Evolutionary conservation across 2,888 invertebrate species (phyloP), one percentile per base, ranked within the genome.

Genomic region (Chrysolina oricalcia): DNA sequence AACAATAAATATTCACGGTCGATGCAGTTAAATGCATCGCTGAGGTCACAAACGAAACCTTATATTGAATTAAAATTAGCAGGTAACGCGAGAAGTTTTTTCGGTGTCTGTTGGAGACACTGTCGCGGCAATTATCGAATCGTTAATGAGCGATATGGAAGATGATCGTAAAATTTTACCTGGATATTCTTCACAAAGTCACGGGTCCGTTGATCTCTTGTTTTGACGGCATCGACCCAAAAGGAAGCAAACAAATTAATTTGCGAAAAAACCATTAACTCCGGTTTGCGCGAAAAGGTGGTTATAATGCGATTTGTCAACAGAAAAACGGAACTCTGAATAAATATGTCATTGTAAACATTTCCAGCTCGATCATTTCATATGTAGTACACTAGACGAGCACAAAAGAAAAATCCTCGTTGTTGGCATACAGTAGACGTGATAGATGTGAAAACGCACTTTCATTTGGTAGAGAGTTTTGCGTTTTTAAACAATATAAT

Each of bases 171-270:
- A 27, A 53, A 40, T 35, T 68, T 63, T 73, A 68, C 73, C 73
- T 73, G 73, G 23, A 35, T 23, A 67, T 53, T n/a, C 46, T 68
- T 46, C 15, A 50, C 73, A 73, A 73, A 69, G 73, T 73, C 73
- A 63, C 17, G 21, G 53, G 73, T 73, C 50, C 73, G 40, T 65
- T 73, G 68, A 62, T 68, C 73, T 65, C 70, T 59, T 75, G 75
- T 75, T 75, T 72, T 75, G 75, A 75, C 72, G 73, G 46, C 71
- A 62, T 70, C 67, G 63, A 73, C 70, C 75, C 67, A 41, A 72
- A 59, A 59, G 59, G 68, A 69, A 67, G 53, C 35, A 72, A 74
- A 72, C 65, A 70, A 65, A 41, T 43, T 35, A 62, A 70, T 62
- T 73, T 23, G 70, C 70, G 23, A 43, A 68, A 66, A 70, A 50